phyloP scores from a whole-genome alignment of 2,797 vertebrate genomes.

The Mus caroli region DNA sequence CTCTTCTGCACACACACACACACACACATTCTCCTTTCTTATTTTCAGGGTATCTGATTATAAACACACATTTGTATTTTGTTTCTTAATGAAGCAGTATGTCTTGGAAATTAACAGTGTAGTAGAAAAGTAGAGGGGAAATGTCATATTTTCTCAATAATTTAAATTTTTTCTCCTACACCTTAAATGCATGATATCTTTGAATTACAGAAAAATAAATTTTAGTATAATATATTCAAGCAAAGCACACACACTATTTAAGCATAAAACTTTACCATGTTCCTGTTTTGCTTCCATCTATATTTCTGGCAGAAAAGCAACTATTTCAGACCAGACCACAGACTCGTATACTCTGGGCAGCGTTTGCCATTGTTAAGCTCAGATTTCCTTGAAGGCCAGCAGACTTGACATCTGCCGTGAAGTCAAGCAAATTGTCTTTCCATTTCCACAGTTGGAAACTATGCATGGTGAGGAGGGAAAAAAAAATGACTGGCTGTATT shows the following conservation, averaged over 20 bases:
- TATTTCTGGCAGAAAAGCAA: constrained; percentile 75
- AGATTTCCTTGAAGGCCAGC: constrained; percentile 78
- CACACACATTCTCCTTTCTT: background rate
- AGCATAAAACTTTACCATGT: constrained; percentile 71
- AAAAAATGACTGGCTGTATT: constrained; percentile 61
- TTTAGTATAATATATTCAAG: constrained; percentile 43
- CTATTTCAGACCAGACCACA: constrained; percentile 72
- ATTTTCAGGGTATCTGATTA: background rate
- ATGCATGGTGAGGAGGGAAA: background rate
- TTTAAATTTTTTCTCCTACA: constrained; percentile 29
- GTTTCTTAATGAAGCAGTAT: constrained; percentile 17
- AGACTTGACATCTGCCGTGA: constrained; percentile 72
- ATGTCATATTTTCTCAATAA: constrained; percentile 8
- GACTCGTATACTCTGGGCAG: constrained; percentile 56
- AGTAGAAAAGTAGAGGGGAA: constrained; percentile 23
- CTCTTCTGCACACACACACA: background rate
- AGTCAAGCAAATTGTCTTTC: constrained; percentile 80
- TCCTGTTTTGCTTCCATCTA: constrained; percentile 65
- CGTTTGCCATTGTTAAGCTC: constrained; percentile 68
- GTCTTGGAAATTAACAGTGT: background rate
- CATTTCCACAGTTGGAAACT: constrained; percentile 80
- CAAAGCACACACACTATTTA: constrained; percentile 27
- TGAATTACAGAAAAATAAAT: constrained; percentile 51
- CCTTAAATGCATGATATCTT: constrained; percentile 40
- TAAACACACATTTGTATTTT: constrained; percentile 10